Evolutionary conservation across 2,888 invertebrate species (phyloP).

Genomic region (Sarcophaga variegata): DNA sequence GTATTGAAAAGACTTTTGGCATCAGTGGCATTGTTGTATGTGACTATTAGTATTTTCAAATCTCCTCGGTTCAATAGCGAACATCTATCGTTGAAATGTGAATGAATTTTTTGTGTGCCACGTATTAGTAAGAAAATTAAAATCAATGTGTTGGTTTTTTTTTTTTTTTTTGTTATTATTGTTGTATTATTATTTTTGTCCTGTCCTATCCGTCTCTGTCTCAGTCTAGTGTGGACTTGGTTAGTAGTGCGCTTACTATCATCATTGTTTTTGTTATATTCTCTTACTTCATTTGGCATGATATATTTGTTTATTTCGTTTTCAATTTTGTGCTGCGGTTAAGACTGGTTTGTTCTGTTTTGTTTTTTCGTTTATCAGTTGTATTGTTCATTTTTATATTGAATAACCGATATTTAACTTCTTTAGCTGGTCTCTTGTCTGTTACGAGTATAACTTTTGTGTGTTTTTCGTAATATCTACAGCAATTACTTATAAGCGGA

Average conservation of each 20-base stretch:
- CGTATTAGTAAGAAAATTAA: conserved; percentile 61
- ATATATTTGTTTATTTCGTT: conserved; percentile 7
- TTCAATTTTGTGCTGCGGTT: conserved; percentile 9
- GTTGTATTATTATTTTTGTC: background rate
- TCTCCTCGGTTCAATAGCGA: conserved; percentile 46
- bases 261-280: background rate
- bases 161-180: too few relatives aligned
- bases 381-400: conserved; percentile 38
- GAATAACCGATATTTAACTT: conserved; percentile 35
- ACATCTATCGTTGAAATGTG: conserved; percentile 53
- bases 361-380: conserved; percentile 14
- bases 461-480: conserved; percentile 21
- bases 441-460: conserved; percentile 20
- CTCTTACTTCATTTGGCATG: conserved; percentile 3
- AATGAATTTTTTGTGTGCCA: conserved; percentile 50
- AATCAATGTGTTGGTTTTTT: conserved; percentile 23
- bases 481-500: conserved; percentile 55
- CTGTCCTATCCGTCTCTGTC: background rate
- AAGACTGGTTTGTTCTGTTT: conserved; percentile 18
- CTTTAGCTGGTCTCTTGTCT: background rate
- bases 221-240: background rate
- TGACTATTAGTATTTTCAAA: conserved; percentile 49
- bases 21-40: conserved; percentile 27
- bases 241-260: background rate
- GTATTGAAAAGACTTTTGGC: conserved; percentile 52